These are phyloP conservation scores for Alligator mississippiensis DNA, from an alignment of 2,113 vertebrate species.

Conservation along the genomic window DNA sequence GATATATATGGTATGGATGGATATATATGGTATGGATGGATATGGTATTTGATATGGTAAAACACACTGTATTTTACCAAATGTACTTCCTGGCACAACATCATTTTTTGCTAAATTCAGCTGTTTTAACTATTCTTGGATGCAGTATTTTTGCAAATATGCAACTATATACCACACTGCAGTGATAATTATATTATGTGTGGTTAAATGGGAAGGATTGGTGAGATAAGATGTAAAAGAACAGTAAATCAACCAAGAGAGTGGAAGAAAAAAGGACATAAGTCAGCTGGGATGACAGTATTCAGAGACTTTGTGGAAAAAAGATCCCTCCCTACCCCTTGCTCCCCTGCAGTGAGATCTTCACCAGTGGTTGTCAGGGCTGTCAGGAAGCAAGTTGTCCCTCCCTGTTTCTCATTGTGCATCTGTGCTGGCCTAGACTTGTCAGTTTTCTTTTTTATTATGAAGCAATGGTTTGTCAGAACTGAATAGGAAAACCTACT, in stretches of 20 bases:
- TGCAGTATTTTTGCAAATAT: background rate
- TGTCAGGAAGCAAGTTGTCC: background rate
- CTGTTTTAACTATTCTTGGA: background rate
- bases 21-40: too few species aligned
- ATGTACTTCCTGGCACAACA: background rate
- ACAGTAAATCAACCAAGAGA: background rate
- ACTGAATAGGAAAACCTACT: background rate
- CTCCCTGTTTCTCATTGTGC: background rate
- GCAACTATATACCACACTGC: background rate
- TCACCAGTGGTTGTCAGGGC: background rate
- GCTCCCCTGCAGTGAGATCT: background rate
- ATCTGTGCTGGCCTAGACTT: background rate
- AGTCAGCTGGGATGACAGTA: background rate
- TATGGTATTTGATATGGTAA: too few species aligned
- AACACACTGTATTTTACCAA: background rate
- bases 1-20: too few species aligned
- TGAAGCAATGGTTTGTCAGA: background rate
- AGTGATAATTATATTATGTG: fast-evolving
- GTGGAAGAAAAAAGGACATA: background rate
- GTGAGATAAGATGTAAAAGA: background rate
- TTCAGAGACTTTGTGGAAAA: background rate
- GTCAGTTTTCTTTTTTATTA: background rate
- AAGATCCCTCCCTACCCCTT: background rate
- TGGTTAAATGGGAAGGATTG: background rate
- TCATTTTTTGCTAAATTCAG: background rate